Conservation (phyloP, 2,888 invertebrate genomes). For the Altica lythri region DNA sequence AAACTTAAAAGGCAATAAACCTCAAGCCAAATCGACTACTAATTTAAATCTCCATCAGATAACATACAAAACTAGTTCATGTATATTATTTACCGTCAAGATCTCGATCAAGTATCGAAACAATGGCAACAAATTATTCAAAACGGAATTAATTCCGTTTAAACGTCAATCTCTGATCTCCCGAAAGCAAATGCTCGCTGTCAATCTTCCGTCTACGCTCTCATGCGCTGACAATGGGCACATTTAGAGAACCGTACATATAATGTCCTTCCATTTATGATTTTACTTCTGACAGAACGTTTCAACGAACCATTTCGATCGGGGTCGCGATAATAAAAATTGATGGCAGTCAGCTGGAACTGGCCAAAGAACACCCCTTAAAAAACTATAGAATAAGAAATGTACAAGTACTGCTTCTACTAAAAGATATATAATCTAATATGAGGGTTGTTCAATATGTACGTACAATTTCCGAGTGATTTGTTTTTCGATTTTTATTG, state of each 20-base stretch:
- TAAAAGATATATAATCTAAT: too few species aligned
- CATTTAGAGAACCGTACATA: background rate
- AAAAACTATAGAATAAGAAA: too few species aligned
- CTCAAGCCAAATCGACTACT: too few species aligned
- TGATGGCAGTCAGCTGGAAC: constrained; percentile 4
- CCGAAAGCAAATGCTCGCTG: constrained; percentile 8
- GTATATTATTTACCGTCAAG: constrained; percentile 1
- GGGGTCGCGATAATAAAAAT: constrained; percentile 8
- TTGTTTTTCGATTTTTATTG: too few species aligned
- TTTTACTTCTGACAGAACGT: constrained; percentile 10
- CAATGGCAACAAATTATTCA: constrained; percentile 19
- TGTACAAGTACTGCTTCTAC: too few species aligned
- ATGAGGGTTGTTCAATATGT: too few species aligned
- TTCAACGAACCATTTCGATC: constrained; percentile 15
- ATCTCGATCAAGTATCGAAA: constrained; percentile 13
- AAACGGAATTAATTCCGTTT: constrained; percentile 12
- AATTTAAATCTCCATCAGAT: too few species aligned
- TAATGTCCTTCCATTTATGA: background rate
- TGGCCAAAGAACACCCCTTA: constrained; percentile 6
- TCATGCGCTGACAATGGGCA: background rate
- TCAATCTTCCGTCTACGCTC: constrained; percentile 13
- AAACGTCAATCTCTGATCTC: constrained; percentile 10
- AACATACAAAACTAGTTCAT: too few species aligned
- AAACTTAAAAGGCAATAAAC: too few species aligned
- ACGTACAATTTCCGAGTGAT: too few species aligned